phyloP scores from a whole-genome alignment of 2,113 vertebrate genomes.

The Spizaetus ornatus region DNA sequence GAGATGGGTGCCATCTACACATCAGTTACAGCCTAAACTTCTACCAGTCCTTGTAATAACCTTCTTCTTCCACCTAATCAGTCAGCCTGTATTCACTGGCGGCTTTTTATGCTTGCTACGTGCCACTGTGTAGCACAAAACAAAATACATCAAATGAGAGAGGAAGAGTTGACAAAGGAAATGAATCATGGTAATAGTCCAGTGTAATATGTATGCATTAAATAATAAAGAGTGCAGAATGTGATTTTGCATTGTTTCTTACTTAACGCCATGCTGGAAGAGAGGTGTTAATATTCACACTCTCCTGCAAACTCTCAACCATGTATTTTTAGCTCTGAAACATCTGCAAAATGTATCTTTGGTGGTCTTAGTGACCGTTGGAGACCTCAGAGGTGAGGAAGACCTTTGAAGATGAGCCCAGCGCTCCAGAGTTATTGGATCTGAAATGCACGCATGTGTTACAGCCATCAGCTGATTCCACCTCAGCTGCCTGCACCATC shows the following conservation, averaged over 20 bases:
- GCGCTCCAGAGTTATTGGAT: not conserved
- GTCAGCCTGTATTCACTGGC: not conserved
- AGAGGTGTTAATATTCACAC: not conserved
- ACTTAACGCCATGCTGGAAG: not conserved
- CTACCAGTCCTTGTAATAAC: slow-evolving; percentile 27
- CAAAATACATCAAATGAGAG: not conserved
- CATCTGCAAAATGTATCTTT: not conserved
- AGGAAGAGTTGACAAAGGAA: not conserved
- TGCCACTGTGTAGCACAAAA: not conserved
- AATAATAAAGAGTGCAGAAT: not conserved
- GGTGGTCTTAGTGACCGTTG: not conserved
- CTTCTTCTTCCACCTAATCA: not conserved
- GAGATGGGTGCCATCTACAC: slow-evolving; percentile 5
- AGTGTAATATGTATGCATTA: not conserved
- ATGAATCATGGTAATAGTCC: not conserved
- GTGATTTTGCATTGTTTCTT: not conserved
- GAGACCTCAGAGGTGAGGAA: not conserved
- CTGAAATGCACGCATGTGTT: not conserved
- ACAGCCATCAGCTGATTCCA: not conserved
- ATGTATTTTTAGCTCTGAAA: not conserved
- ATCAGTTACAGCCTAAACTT: not conserved
- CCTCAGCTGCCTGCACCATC: not conserved
- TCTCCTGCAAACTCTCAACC: not conserved
- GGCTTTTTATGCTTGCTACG: slow-evolving; percentile 22
- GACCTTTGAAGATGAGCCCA: not conserved